These are phyloP conservation scores for Melipona bicolor DNA, from an alignment of 2,888 invertebrate species.

Conservation along the genomic window DNA sequence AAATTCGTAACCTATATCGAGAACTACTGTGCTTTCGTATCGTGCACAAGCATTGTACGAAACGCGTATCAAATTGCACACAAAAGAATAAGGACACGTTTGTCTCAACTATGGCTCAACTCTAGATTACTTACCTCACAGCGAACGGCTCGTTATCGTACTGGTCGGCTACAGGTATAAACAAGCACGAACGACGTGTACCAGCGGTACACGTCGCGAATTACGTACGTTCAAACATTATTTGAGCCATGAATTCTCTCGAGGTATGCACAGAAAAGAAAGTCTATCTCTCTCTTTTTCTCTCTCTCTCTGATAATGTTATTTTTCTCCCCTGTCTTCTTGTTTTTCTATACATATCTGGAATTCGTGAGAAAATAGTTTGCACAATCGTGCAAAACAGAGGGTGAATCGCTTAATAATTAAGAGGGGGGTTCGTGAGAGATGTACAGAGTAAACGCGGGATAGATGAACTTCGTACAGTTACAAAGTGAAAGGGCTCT, in stretches of 20 bases:
- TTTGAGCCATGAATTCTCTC: slow-evolving; percentile 43
- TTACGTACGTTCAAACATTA: slow-evolving; percentile 18
- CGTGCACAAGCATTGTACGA: not conserved
- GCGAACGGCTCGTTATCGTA: slow-evolving; percentile 20
- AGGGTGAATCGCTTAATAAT: not conserved
- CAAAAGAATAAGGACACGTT: not conserved
- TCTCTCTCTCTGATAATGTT: not conserved
- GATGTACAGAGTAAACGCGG: slow-evolving; percentile 4
- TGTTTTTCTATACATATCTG: no score
- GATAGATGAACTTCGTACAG: slow-evolving; percentile 20
- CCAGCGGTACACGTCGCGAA: not conserved
- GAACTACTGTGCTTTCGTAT: not conserved
- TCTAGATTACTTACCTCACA: slow-evolving; percentile 49
- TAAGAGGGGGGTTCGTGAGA: slow-evolving; percentile 2
- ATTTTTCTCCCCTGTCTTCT: no score
- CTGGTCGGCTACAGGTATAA: slow-evolving; percentile 6
- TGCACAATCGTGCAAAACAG: not conserved
- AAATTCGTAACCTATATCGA: not conserved
- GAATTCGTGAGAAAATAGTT: not conserved
- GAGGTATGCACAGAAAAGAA: not conserved
- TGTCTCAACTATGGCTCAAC: not conserved
- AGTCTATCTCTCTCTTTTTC: not conserved
- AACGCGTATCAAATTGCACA: slow-evolving; percentile 8
- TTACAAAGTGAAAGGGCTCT: slow-evolving; percentile 28
- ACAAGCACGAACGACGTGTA: not conserved